Conservation (phyloP, 2,797 vertebrate species). For the Xenops minutus region DNA sequence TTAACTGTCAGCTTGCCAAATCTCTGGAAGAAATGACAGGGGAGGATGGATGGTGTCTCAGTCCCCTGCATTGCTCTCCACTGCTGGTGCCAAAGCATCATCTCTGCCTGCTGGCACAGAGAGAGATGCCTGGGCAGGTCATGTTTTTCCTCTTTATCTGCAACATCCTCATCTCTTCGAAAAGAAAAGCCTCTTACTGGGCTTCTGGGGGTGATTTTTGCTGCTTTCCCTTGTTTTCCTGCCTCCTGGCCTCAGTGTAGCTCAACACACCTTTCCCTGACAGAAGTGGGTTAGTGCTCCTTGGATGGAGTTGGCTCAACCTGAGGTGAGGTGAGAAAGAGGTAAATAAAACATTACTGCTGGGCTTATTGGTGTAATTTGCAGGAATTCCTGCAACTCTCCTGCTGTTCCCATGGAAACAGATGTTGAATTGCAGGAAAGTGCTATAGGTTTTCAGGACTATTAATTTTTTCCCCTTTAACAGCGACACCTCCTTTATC, state of each 20-base stretch:
- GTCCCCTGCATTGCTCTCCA: fast-evolving
- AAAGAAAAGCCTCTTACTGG: not conserved
- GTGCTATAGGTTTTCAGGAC: not conserved
- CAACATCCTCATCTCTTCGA: not conserved
- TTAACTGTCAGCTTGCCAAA: not conserved
- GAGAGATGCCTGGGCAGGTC: fast-evolving
- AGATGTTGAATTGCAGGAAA: constrained; percentile 7
- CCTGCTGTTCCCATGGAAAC: constrained; percentile 69
- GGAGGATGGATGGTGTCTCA: not conserved
- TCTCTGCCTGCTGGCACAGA: not conserved
- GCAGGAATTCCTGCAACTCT: constrained; percentile 3
- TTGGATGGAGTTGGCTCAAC: not conserved
- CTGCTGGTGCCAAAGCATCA: not conserved
- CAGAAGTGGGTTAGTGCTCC: fast-evolving
- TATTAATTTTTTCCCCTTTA: not conserved
- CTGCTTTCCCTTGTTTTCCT: fast-evolving
- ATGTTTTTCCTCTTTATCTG: not conserved
- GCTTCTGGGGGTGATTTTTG: not conserved
- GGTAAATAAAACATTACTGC: not conserved
- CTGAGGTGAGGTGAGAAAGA: not conserved
- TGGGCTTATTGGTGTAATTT: not conserved
- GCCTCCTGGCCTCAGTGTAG: not conserved
- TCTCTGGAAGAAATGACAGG: not conserved
- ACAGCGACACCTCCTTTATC: not conserved
- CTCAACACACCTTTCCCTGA: fast-evolving